Evolutionary conservation across 2,888 invertebrate species (phyloP).

Genomic region (Tenthredo scrophulariae): DNA sequence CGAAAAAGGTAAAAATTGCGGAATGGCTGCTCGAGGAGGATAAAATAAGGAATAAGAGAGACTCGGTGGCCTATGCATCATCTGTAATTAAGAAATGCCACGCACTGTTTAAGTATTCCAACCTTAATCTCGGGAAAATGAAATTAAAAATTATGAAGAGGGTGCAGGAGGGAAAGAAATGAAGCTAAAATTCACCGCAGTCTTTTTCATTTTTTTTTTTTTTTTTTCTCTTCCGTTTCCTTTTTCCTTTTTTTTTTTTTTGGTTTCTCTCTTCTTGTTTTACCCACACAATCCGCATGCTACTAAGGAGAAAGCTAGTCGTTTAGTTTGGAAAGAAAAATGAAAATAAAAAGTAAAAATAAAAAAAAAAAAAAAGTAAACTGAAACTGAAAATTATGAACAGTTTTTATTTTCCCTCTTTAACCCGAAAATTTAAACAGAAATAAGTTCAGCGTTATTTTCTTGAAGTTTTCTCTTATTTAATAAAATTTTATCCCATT

Average conservation of each 20-base stretch:
- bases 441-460: not conserved
- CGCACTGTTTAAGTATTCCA: constrained; percentile 71
- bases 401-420: not conserved
- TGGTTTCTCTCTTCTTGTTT: not conserved
- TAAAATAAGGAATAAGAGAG: constrained; percentile 44
- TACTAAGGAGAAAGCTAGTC: not conserved
- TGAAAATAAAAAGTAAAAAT: not conserved
- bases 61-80: constrained; percentile 66
- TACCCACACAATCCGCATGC: not conserved
- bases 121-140: constrained; percentile 69
- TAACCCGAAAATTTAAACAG: not conserved
- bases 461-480: no score
- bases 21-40: constrained; percentile 19
- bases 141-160: constrained; percentile 70
- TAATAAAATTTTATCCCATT: no score
- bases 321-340: not conserved
- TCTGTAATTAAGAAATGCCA: constrained; percentile 74
- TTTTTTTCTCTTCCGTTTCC: not conserved
- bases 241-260: not conserved
- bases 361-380: not conserved
- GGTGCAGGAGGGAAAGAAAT: constrained; percentile 60
- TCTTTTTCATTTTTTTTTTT: not conserved
- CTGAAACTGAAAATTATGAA: not conserved
- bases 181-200: constrained; percentile 32
- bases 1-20: constrained; percentile 18